Evolutionary conservation across 2,113 vertebrate species (phyloP).

Genomic region (Petaurus breviceps): DNA sequence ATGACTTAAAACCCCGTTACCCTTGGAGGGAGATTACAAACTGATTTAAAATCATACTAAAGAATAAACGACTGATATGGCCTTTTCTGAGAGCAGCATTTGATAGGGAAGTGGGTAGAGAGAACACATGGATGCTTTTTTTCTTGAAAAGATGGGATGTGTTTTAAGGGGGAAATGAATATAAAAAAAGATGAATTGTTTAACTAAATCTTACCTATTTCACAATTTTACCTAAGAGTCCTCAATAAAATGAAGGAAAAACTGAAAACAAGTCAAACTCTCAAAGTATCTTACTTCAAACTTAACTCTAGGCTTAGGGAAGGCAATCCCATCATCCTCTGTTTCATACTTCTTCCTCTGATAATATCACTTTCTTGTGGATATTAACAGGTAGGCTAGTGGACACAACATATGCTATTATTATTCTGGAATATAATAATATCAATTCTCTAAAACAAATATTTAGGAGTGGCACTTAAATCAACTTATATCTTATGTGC

Average conservation of each 20-base stretch:
- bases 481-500: no score
- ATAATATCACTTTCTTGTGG: no score
- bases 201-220: background rate
- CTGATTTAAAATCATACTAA: background rate
- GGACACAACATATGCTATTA: no score
- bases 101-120: background rate
- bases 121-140: background rate
- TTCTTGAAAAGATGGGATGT: background rate
- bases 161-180: background rate
- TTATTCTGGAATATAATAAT: no score
- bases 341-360: no score
- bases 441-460: no score
- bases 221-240: background rate
- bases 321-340: no score
- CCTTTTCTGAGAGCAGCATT: background rate
- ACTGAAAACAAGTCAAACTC: background rate
- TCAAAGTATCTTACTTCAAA: background rate
- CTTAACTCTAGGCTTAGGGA: background rate
- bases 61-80: background rate
- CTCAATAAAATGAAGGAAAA: background rate
- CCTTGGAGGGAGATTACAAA: background rate
- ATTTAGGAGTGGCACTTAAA: no score
- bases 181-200: background rate
- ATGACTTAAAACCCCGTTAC: background rate
- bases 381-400: no score